Base-by-base conservation (phyloP, 2,888 invertebrate genomes). In the Drosophila pseudotakahashii region DNA sequence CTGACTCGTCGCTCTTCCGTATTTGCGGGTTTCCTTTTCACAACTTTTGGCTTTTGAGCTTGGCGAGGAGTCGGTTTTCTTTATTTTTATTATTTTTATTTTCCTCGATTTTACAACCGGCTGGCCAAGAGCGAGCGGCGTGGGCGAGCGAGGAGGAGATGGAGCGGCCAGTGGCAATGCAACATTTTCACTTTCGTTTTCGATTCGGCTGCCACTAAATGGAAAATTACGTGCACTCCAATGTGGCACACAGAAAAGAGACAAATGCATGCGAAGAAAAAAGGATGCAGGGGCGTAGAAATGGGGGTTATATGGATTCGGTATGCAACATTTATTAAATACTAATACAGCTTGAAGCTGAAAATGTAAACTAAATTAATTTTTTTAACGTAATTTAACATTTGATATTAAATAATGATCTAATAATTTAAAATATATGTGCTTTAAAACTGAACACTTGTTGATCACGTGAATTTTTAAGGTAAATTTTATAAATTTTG, bases 171-270 rank as follows among this genome's bases (percentile, higher is more conserved):
- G 36, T 44, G 64, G 78, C 86, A 75, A 68, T 72, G 81, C 83
- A 79, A 72, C 83, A 78, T 87, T 88, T 84, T 71, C 89, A 85
- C 86, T 89, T 85, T 88, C 88, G 75, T 85, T 85, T 88, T 77
- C 48, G 53, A 77, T 60, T 69, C 26, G 52, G 36, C 14, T 47
- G 61, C 79, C 77, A 76, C 75, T 64, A 70, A 80, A 82, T 72
- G 75, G 68, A 81, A 82, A 82, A 81, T 85, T 77, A 73, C 80
- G 73, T 82, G 63, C 67, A 83, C 71, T 64, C 57, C 63, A 70
- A 83, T 81, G 74, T 79, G 75, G 81, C 82, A 76, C 84, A 71
- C 64, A 57, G 32, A 53, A 36, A 45, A 54, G 62, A 60, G 39
- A 41, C 41, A 60, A 30, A 63, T 19, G 36, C 34, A 37, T 7